These are phyloP conservation scores for Arnoldichthys spilopterus DNA, from an alignment of 2,797 vertebrate species.

Conservation along the genomic window DNA sequence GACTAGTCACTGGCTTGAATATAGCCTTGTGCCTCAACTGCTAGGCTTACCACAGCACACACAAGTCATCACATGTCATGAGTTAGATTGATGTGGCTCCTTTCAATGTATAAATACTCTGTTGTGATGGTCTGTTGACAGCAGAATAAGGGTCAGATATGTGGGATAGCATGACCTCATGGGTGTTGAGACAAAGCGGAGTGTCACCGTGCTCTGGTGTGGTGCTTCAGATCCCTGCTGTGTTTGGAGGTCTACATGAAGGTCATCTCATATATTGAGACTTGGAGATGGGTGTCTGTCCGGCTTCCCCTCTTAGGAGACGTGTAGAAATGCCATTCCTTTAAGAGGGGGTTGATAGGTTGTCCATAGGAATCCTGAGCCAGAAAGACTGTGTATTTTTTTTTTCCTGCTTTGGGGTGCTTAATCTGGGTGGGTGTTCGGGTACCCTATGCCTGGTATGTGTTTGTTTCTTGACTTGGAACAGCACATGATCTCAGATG, in stretches of 20 bases:
- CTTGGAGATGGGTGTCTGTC: constrained; percentile 26
- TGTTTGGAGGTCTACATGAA: constrained; percentile 35
- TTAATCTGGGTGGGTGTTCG: constrained; percentile 41
- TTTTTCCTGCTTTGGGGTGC: constrained; percentile 55
- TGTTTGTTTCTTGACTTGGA: constrained; percentile 58
- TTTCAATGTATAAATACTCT: constrained; percentile 57
- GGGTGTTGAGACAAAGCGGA: constrained; percentile 26
- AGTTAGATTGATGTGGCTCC: constrained; percentile 34
- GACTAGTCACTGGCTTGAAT: constrained; percentile 36
- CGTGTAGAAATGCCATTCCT: constrained; percentile 17
- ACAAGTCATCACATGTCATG: constrained; percentile 37
- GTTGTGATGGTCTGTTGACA: constrained; percentile 60
- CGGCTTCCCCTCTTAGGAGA: not conserved
- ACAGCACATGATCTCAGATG: constrained; percentile 55
- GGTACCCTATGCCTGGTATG: constrained; percentile 54
- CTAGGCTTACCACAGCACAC: constrained; percentile 30
- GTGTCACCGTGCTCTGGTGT: not conserved
- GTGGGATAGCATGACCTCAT: constrained; percentile 53
- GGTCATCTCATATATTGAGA: constrained; percentile 2
- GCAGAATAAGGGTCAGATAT: constrained; percentile 46
- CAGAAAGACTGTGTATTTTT: constrained; percentile 63
- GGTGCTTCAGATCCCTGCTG: constrained; percentile 10
- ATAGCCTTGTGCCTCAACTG: constrained; percentile 20
- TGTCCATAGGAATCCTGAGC: constrained; percentile 30
- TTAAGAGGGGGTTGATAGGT: constrained; percentile 14